Evolutionary conservation across 2,888 invertebrate species (phyloP).

Genomic region (Frankliniella fusca): DNA sequence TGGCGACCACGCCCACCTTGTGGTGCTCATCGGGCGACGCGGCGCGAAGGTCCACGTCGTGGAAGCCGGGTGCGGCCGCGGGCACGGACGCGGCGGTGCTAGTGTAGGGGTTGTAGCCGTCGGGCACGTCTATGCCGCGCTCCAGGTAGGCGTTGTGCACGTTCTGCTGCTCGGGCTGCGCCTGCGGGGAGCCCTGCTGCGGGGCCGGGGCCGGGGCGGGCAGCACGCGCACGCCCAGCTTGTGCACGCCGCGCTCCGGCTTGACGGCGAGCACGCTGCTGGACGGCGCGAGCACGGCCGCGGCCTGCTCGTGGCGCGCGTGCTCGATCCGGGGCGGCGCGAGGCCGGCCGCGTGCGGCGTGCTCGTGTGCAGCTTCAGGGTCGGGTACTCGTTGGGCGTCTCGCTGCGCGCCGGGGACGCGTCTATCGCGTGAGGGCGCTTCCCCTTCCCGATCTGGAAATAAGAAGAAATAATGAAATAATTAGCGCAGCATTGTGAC

Average conservation of each 20-base stretch:
- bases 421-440: constrained; percentile 46
- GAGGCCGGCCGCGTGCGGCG: neutral
- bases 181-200: constrained; percentile 43
- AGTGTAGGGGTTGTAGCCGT: constrained; percentile 7
- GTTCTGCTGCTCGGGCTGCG: constrained; percentile 44
- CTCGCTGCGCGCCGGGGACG: constrained; percentile 47
- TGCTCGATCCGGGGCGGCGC: constrained; percentile 3
- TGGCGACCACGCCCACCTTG: constrained; percentile 9
- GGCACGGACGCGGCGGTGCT: neutral
- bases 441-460: constrained; percentile 30
- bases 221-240: constrained; percentile 43
- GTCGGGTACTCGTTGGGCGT: constrained; percentile 49
- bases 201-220: constrained; percentile 41
- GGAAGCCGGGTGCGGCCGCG: neutral
- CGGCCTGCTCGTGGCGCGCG: constrained; percentile 35
- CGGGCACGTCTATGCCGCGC: constrained; percentile 39
- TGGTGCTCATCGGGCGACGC: constrained; percentile 19
- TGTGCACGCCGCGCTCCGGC: constrained; percentile 35
- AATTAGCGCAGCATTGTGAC: neutral
- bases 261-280: constrained; percentile 38
- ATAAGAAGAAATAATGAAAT: neutral
- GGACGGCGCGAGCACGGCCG: constrained; percentile 37
- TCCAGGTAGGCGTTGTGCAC: constrained; percentile 48
- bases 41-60: constrained; percentile 7
- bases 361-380: constrained; percentile 42